Evolutionary conservation across 1,140 invertebrate species (phyloP), one percentile per base, ranked within the genome.

Genomic region (Apocrypta bakeri): DNA sequence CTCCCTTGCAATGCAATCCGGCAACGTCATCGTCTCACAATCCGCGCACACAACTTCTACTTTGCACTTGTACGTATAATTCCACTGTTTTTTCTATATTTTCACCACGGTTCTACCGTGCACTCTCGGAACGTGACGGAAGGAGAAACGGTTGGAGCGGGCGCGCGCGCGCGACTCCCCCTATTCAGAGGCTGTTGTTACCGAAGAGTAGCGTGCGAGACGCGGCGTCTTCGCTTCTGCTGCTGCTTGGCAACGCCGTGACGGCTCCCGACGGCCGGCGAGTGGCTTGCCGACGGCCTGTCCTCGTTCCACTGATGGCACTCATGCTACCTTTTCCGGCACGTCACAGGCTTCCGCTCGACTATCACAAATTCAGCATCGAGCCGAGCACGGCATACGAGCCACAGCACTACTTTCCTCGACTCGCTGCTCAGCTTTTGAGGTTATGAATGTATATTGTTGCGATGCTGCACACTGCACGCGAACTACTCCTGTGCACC

Each of bases 211-310:
- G 73, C 40, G 73, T 48, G 73, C 25, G 71, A 40, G 40, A 73
- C 48, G 48, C 33, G 7, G 14, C 63, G 63, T 24, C 63, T 66
- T 66, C 29, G 12, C 29, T 69, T 69, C 33, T 42, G 71, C 33
- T 40, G 37, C 71, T 68, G n/a, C 31, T 68, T 66, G 61, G 63
- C 76, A 27, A 25, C 76, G 33, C 33, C 17, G 76, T 78, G 29
- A 79, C 78, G 63, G 77, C 76, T 81, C 27, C 82, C 84, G 85
- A 85, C 85, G 87, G 84, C 71, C 83, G 83, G 73, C 79, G 56
- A 73, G 21, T 29, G 2, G 40, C 48, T 42, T 80, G 33, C 48
- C 71, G 29, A 48, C 42, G 42, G 56, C 33, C 33, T 42, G 12
- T 24, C 72, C 24, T 63, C 75, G 31, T 31, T n/a, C 21, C n/a